Evolutionary conservation across 1,140 invertebrate species (phyloP), one percentile per base, ranked within the genome.

Genomic region (Cepaea nemoralis): DNA sequence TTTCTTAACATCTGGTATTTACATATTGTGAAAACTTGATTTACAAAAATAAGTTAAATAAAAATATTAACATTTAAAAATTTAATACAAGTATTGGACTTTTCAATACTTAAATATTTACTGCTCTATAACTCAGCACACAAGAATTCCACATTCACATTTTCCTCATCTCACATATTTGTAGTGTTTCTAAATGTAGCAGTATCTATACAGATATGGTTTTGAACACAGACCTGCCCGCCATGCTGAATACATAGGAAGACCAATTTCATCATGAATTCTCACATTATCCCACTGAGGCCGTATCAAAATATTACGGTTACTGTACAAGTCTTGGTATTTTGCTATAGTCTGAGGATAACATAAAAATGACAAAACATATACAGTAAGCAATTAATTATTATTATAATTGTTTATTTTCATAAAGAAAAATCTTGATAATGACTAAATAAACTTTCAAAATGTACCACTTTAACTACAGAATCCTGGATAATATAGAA

Each of bases 161-260:
- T n/a, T n/a, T n/a, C n/a, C n/a, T n/a, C n/a, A n/a, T n/a, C n/a
- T n/a, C n/a, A n/a, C n/a, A n/a, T n/a, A n/a, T n/a, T n/a, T n/a
- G n/a, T n/a, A n/a, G n/a, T n/a, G n/a, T n/a, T n/a, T n/a, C n/a
- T n/a, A n/a, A n/a, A n/a, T n/a, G n/a, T n/a, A n/a, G n/a, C n/a
- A n/a, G n/a, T n/a, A n/a, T n/a, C n/a, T n/a, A n/a, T n/a, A n/a
- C n/a, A n/a, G n/a, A n/a, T n/a, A n/a, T n/a, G n/a, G 19, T 55
- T 55, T 55, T 55, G 33, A 31, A 12, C 6, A 63, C 59, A 63
- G 12, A 88, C 90, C 93, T 84, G 93, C 92, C 80, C 94, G 93
- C 94, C 95, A 96, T 59, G 95, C 92, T 37, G 94, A 91, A 88
- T 96, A 95, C 94, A 97, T 94, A 33, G 95, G 94, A 42, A 93